A percentile compares a stretch with the other conserved stretches of the same genome.
phyloP scores from a whole-genome alignment of 2,797 vertebrate genomes.

The Oryzias sinensis region DNA sequence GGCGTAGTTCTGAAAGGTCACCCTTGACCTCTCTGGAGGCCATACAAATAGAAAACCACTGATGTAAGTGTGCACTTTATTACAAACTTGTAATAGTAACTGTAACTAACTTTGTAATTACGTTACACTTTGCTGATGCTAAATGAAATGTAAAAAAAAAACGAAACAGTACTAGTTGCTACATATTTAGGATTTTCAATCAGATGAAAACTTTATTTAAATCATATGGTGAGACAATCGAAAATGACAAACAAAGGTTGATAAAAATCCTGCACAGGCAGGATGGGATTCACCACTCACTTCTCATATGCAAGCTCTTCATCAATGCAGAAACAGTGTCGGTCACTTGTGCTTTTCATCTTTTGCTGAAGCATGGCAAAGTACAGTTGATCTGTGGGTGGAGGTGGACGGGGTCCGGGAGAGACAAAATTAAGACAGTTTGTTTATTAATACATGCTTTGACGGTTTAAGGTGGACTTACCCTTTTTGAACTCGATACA shows the following conservation, averaged over 20 bases:
- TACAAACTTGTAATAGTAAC: neutral
- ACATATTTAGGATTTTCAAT: too few species aligned
- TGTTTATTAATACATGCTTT: slow-evolving; percentile 14
- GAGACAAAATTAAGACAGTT: slow-evolving; percentile 15
- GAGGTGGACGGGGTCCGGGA: slow-evolving; percentile 15
- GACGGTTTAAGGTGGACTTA: slow-evolving; percentile 38
- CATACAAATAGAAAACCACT: slow-evolving; percentile 2
- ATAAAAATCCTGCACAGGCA: neutral
- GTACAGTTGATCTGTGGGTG: slow-evolving; percentile 91
- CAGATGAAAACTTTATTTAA: too few species aligned
- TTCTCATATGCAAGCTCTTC: slow-evolving; percentile 97
- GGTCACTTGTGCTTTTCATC: slow-evolving; percentile 86
- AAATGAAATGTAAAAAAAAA: neutral
- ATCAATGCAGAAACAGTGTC: slow-evolving; percentile 95
- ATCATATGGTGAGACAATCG: too few species aligned
- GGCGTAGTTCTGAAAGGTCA: slow-evolving; percentile 30
- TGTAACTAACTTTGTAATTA: too few species aligned
- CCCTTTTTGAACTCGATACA: slow-evolving; percentile 74
- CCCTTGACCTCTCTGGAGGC: neutral
- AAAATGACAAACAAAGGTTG: neutral
- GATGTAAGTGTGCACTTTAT: neutral
- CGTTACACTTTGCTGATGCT: neutral
- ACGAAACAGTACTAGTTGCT: too few species aligned
- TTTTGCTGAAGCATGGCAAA: slow-evolving; percentile 93
- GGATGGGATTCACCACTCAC: slow-evolving; percentile 75